Base-by-base conservation (phyloP, 2,888 invertebrate genomes). In the Apoda limacodes region DNA sequence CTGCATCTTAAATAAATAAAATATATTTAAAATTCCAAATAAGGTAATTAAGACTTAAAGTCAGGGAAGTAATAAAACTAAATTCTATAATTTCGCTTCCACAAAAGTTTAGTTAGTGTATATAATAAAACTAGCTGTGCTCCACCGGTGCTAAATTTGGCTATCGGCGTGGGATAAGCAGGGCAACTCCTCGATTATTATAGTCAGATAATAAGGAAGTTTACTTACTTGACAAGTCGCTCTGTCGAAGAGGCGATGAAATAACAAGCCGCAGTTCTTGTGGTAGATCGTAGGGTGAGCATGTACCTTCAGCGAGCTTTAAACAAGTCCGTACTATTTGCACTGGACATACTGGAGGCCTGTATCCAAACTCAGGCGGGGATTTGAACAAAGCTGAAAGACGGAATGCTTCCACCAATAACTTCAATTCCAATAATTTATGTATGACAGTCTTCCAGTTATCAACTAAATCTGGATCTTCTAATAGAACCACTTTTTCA, bases 271-370 rank as follows among this genome's bases (percentile, higher is more conserved):
- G 82, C 51, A 90, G 83, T 48, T 89, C 86, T 25, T 82, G 72
- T 2, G 85, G 86, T 43, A 91, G 58, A 35, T 88, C 83, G 46
- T 85, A 82, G 0, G 88, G 88, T 21, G 81, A 71, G 20, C 84
- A 68, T 3, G 82, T 68, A 3, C 85, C 85, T 55, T 89, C 88
- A 0, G 87, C 88, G 30, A 89, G 55, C 48, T 80, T 82, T 42
- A 85, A 65, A 40, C 87, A 88, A 2, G 87, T 72, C 54, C 85
- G 76, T 25, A 88, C 52, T 22, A 86, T 81, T 49, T 85, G 82
- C 20, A 88, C 70, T 0, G 80, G 78, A 32, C 75, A 76, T 4
- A 63, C 62, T 0, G 69, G 65, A 4, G 60, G 55, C 25, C 71
- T 52, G 28, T 60, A 67, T n/a, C 56, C 46, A 27, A 55, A 71